A percentile compares a stretch with the other conserved stretches of the same genome.
Evolutionary conservation across 2,888 invertebrate genomes (phyloP).

Genomic region (Emmelina monodactyla): DNA sequence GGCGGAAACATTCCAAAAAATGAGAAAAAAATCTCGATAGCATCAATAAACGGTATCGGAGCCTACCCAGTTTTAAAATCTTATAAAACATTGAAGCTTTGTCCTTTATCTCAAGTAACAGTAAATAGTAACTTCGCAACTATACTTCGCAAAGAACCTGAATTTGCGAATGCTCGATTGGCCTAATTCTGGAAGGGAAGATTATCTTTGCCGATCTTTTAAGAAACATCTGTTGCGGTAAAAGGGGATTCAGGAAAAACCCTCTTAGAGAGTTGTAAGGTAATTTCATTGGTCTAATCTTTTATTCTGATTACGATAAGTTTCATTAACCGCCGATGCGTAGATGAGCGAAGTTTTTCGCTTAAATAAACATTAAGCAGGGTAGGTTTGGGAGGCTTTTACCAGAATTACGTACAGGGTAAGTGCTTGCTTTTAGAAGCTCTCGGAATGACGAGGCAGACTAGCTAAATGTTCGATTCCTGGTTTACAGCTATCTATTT

Average conservation of each 20-base stretch:
- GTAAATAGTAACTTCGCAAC: too few species aligned
- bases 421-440: conserved; percentile 44
- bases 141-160: too few species aligned
- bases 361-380: conserved; percentile 58
- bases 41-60: conserved; percentile 30
- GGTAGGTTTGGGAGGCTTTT: conserved; percentile 46
- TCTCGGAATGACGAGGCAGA: conserved; percentile 28
- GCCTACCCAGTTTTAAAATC: conserved; percentile 17
- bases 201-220: too few species aligned
- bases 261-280: conserved; percentile 11
- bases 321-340: conserved; percentile 40
- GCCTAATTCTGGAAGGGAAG: too few species aligned
- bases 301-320: conserved; percentile 34
- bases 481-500: too few species aligned
- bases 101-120: too few species aligned
- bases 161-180: too few species aligned
- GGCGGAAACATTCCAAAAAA: conserved; percentile 39
- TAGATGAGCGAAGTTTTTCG: conserved; percentile 37
- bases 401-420: conserved; percentile 49
- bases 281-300: conserved; percentile 15
- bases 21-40: conserved; percentile 50
- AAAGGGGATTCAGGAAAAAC: too few species aligned
- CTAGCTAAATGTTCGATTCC: too few species aligned
- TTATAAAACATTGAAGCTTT: too few species aligned
- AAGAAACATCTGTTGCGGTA: too few species aligned